Evolutionary conservation across 2,888 invertebrate genomes (phyloP).

Genomic region (Anticlea derivata): DNA sequence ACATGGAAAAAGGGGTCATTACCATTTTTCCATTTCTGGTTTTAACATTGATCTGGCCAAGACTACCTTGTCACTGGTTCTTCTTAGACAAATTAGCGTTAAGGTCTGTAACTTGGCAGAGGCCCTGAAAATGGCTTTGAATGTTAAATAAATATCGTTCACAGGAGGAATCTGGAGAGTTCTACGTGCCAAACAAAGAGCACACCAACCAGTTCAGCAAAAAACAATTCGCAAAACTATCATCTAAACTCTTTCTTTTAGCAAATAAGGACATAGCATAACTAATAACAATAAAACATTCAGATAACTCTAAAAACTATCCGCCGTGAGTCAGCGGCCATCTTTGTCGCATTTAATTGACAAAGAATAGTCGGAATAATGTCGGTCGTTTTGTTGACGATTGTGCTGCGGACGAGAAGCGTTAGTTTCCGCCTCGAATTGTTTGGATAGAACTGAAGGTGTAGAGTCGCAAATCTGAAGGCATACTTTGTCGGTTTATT

Average conservation of each 20-base stretch:
- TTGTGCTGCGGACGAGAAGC: constrained; percentile 42
- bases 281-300: constrained; percentile 60
- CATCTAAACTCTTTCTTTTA: constrained; percentile 35
- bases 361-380: constrained; percentile 61
- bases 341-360: constrained; percentile 71
- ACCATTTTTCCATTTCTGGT: too few relatives aligned
- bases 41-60: too few relatives aligned
- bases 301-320: constrained; percentile 51
- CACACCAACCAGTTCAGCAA: constrained; percentile 15
- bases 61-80: too few relatives aligned
- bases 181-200: constrained; percentile 24
- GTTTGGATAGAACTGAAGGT: constrained; percentile 7
- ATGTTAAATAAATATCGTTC: neutral
- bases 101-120: neutral
- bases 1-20: too few relatives aligned
- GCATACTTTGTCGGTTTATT: too few relatives aligned
- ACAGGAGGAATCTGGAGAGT: neutral
- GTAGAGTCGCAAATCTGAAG: constrained; percentile 21
- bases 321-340: constrained; percentile 50
- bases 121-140: neutral
- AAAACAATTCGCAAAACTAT: constrained; percentile 31
- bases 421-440: constrained; percentile 61
- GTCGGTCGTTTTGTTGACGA: constrained; percentile 47
- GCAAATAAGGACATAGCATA: constrained; percentile 33
- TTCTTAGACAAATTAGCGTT: too few relatives aligned